Evolutionary conservation across 30 jellyfish, hydroid and myxozoan species (phyloP).

Genomic region (Catostylus mosaicus): DNA sequence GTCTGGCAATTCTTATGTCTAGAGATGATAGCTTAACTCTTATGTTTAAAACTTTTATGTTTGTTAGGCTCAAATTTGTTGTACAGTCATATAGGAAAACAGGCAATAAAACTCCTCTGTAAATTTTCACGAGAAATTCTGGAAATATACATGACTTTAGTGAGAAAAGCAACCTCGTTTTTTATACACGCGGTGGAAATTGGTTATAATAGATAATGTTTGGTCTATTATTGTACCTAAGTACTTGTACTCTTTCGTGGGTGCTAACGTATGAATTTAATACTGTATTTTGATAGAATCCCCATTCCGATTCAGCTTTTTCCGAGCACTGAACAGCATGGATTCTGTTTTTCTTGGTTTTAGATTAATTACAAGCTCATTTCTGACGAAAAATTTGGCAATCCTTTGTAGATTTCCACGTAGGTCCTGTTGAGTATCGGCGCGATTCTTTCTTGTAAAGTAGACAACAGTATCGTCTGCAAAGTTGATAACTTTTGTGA

Average conservation of each 20-base stretch:
- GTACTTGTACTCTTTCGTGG: conserved; percentile 45
- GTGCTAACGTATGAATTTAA: conserved; percentile 18
- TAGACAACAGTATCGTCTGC: conserved; percentile 12
- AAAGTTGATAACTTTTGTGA: conserved; percentile 16
- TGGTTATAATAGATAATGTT: conserved; percentile 37
- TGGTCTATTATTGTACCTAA: conserved; percentile 53
- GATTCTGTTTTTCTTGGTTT: conserved; percentile 17
- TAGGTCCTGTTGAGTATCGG: background rate
- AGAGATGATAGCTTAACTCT: conserved; percentile 37
- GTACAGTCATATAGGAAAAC: conserved; percentile 34
- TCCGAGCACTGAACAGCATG: conserved; percentile 5
- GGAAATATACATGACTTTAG: background rate
- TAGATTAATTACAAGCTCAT: conserved; percentile 6
- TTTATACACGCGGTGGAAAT: conserved; percentile 51
- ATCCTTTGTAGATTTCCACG: background rate
- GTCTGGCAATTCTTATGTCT: conserved; percentile 31
- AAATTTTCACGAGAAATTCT: background rate
- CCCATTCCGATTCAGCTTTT: conserved; percentile 1
- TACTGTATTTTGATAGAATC: conserved; percentile 5
- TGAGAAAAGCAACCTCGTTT: conserved; percentile 31
- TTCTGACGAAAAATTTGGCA: conserved; percentile 5
- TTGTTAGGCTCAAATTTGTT: conserved; percentile 26
- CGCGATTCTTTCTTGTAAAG: background rate
- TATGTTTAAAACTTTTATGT: conserved; percentile 10
- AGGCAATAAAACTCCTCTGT: conserved; percentile 27